These are phyloP conservation scores for Ascaphus truei DNA, from an alignment of 2,113 vertebrate species.

Conservation along the genomic window DNA sequence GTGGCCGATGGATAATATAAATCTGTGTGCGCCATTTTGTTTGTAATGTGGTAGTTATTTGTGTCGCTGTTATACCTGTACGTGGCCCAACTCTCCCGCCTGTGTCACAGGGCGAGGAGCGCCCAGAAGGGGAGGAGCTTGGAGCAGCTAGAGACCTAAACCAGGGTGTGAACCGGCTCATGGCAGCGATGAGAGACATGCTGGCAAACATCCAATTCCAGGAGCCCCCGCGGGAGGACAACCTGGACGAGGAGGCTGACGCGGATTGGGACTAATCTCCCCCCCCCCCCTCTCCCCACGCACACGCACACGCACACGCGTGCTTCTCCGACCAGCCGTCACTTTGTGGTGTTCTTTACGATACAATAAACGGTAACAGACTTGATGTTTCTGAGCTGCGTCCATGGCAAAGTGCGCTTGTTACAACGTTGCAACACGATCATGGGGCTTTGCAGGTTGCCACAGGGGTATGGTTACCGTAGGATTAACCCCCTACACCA, in stretches of 20 bases:
- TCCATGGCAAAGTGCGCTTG: too few relatives aligned
- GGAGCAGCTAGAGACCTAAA: constrained; percentile 81
- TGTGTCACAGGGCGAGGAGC: constrained; percentile 62
- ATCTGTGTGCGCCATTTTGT: too few relatives aligned
- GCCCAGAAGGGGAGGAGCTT: constrained; percentile 69
- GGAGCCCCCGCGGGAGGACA: constrained; percentile 71
- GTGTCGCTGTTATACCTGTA: too few relatives aligned
- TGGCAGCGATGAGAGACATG: constrained; percentile 96
- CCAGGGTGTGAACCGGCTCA: constrained; percentile 89
- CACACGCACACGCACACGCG: background rate
- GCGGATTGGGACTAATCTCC: constrained; percentile 75
- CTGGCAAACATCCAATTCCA: constrained; percentile 94
- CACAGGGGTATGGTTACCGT: too few relatives aligned
- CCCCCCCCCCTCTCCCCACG: background rate
- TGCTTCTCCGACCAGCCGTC: background rate
- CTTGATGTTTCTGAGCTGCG: background rate
- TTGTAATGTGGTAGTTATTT: too few relatives aligned
- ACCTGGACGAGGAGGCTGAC: constrained; percentile 74
- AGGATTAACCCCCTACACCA: too few relatives aligned
- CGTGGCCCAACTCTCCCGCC: too few relatives aligned
- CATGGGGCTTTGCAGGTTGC: too few relatives aligned
- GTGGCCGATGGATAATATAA: too few relatives aligned
- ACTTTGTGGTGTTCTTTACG: background rate
- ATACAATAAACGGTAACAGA: background rate
- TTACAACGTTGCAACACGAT: too few relatives aligned